Evolutionary conservation across 2,797 vertebrate species (phyloP), one percentile per base, ranked within the genome.

Genomic region (Syngnathus acus): DNA sequence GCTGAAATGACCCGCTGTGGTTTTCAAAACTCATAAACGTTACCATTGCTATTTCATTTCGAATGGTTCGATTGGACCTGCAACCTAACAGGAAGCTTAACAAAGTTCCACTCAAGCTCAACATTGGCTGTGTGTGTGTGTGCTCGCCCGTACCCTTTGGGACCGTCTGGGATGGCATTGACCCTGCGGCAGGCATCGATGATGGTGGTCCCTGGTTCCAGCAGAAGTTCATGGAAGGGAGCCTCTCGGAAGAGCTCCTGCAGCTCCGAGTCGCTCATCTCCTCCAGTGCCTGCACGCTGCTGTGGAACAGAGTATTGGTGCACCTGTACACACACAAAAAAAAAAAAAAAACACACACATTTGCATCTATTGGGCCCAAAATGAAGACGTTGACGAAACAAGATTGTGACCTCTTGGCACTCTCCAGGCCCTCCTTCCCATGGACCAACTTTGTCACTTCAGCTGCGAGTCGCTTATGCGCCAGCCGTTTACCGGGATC

Each of bases 371-470:
- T 16, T 16, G 5, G 5, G 11, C 13, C 5, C 45, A 17, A 17
- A 47, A 47, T 17, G 4, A 32, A 32, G 32, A 32, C 32, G 32
- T 32, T 32, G 32, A 32, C 32, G 4, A 32, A 32, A 32, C 32
- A 32, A 32, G 32, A 32, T 62, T 45, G 81, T 69, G 23, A 96
- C 97, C 96, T 95, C 79, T 96, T 98, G 10, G 97, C 96, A 32
- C 92, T 94, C 73, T 94, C 93, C 1, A 99, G 84, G 1, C 97
- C 97, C 13, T 96, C 94, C 76, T 90, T 94, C 2, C 95, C 95
- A 38, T 99, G 97, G 67, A 98, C 95, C 50, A 99, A 90, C 67
- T 99, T 98, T 13, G 95, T 98, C 64, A 98, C 94, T 87, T 99
- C 97, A 2, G 95, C 94, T 1, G 97, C 97, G 65, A 99, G 93